Percentiles rank a stretch among this genome's conserved stretches.
Conservation (phyloP, 2,888 invertebrate genomes). For the Ptychoptera contaminata region DNA sequence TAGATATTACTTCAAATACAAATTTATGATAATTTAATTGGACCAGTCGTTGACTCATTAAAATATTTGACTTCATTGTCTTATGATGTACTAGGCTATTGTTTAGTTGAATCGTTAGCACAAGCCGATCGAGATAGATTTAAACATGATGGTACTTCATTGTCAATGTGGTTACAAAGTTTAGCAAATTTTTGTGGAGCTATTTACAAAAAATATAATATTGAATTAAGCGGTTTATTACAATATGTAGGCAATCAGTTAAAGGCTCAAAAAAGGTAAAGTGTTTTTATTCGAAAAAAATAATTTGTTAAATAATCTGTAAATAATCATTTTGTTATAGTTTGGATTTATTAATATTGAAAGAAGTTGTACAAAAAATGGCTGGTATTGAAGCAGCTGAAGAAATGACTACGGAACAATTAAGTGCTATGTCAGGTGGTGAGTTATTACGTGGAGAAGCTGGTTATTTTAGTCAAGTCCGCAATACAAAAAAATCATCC, state of each 20-base stretch:
- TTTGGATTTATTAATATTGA: slow-evolving; percentile 79
- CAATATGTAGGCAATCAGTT: slow-evolving; percentile 96
- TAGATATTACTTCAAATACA: slow-evolving; percentile 67
- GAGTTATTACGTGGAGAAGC: slow-evolving; percentile 90
- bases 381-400: slow-evolving; percentile 95
- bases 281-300: slow-evolving; percentile 9
- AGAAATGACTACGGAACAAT: slow-evolving; percentile 89
- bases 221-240: slow-evolving; percentile 85
- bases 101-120: slow-evolving; percentile 83
- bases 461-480: slow-evolving; percentile 92
- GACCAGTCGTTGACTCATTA: slow-evolving; percentile 92
- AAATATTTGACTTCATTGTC: slow-evolving; percentile 91
- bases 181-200: slow-evolving; percentile 91
- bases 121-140: slow-evolving; percentile 58
- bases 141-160: slow-evolving; percentile 79
- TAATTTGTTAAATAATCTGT: too few relatives aligned
- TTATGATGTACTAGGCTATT: slow-evolving; percentile 91
- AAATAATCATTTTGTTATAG: too few relatives aligned
- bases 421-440: slow-evolving; percentile 94
- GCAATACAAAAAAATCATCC: slow-evolving; percentile 93
- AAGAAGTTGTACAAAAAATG: slow-evolving; percentile 99
- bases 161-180: slow-evolving; percentile 88
- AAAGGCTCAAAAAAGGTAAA: slow-evolving; percentile 87
- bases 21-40: slow-evolving; percentile 86
- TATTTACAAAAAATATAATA: slow-evolving; percentile 92